Base-by-base conservation (phyloP, 2,888 invertebrate genomes). In the Brachypterus glaber region DNA sequence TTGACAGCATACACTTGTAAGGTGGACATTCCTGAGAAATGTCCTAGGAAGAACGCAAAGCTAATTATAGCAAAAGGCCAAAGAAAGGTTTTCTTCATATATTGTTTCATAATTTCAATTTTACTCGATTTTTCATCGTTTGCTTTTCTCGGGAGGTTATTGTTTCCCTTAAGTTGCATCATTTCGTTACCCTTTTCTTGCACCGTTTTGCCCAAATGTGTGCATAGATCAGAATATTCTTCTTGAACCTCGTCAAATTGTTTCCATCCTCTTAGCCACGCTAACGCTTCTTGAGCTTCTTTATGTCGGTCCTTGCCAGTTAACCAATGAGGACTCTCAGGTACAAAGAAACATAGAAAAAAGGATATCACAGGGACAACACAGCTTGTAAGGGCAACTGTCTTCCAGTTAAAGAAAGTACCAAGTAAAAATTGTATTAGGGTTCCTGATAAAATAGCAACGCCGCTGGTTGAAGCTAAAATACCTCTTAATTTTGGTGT, bases 291-390 rank as follows among this genome's bases (percentile, higher is more conserved):
- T 46, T 76, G 74, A 0, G 86, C 83, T 16, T 83, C 82, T 2
- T 72, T 68, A 14, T 72, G 55, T 8, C 79, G 72, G 41, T 76
- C 75, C 53, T 76, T 77, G 1, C 78, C 72, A 33, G 84, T 74
- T 32, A 87, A 65, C 87, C 87, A 88, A 48, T 82, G 76, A 0
- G 88, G 87, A 48, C 83, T 84, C 62, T 88, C 88, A 0, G 88
- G 88, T 3, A 88, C 76, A 55, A 84, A 74, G 50, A 71, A 78
- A 7, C 87, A 65, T 0, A 77, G 70, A 1, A 74, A 48, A 30
- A 82, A 74, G 9, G 83, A 76, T 2, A 77, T 47, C 38, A 76
- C 66, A 21, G 84, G 81, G 49, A 81, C 74, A 1, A 63, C 55
- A n/a, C 79, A 70, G 54, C 79, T 82, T 45, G 82, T 66, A 1